A percentile compares a stretch with the other conserved stretches of the same genome.
phyloP scores from a whole-genome alignment of 2,888 invertebrate species.

The Drosophila yooni region DNA sequence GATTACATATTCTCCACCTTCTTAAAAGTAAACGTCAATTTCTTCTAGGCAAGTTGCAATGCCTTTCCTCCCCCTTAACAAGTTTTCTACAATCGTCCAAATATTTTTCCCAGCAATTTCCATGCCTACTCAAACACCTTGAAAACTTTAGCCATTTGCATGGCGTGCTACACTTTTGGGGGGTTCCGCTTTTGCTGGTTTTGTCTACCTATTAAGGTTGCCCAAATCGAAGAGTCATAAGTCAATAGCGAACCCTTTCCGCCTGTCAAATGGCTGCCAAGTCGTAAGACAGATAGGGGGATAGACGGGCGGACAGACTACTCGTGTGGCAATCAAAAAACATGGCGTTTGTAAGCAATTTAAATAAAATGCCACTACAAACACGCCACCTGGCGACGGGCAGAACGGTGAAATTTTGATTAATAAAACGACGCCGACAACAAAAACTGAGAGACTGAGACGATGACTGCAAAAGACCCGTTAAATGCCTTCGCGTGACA shows the following conservation, averaged over 20 bases:
- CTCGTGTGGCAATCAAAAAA: slow-evolving; percentile 46
- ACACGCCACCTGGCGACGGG: slow-evolving; percentile 56
- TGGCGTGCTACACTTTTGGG: slow-evolving; percentile 42
- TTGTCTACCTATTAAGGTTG: slow-evolving; percentile 2
- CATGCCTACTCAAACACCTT: slow-evolving; percentile 25
- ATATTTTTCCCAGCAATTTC: background rate
- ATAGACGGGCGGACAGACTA: background rate
- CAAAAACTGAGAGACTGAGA: slow-evolving; percentile 18
- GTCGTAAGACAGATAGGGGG: background rate
- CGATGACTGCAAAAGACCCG: slow-evolving; percentile 35
- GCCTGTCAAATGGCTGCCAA: slow-evolving; percentile 60
- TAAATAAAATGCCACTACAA: slow-evolving; percentile 64
- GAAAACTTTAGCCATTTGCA: slow-evolving; percentile 45
- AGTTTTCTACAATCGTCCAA: background rate
- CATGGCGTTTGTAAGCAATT: slow-evolving; percentile 61
- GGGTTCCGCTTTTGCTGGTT: background rate
- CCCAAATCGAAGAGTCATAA: slow-evolving; percentile 52
- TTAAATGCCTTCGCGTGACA: slow-evolving; percentile 77
- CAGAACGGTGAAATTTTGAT: slow-evolving; percentile 58
- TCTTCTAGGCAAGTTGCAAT: background rate
- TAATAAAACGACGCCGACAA: slow-evolving; percentile 66
- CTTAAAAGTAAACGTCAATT: background rate
- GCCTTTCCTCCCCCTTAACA: background rate
- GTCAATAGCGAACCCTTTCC: slow-evolving; percentile 74
- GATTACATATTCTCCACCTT: background rate